Base-by-base conservation (phyloP, 2,888 invertebrate species). In the Epiblema foenella region DNA sequence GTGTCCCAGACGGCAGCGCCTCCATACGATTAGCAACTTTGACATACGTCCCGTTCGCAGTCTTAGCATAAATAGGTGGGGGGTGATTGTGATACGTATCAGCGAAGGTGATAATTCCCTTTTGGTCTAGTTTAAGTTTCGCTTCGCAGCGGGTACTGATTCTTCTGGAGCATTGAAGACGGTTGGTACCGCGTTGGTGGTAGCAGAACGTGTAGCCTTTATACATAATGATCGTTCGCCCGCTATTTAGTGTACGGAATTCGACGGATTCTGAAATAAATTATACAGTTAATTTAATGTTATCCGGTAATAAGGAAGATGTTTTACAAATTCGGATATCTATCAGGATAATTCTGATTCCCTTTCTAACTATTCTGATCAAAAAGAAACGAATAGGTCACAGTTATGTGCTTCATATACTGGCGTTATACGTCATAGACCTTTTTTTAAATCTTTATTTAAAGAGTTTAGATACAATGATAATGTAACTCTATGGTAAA, bases 1-100 rank as follows among this genome's bases (percentile, higher is more conserved):
- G 68, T 7, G 46, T 68, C 2, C 60, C 60, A 15, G 60, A 29
- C 18, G 54, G 60, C 1, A 68, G n/a, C 2, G 46, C 2, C 3
- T 57, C 56, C 37, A 57, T 49, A 37, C 49, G 56, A 24, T 59
- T 59, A 1, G 56, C 17, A 15, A 62, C 68, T 24, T 63, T 68
- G 8, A 68, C 52, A 29, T 59, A 69, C 20, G 52, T 69, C 15
- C 69, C 69, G 11, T 51, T 46, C 8, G 17, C 11, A 3, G 67
- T 62, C 42, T 59, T 76, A 24, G 58, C 15, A n/a, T 74, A 74
- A 49, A 69, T 67, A 7, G 76, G 76, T 4, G 77, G 76, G 1
- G 72, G 68, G 46, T 76, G 77, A 39, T 75, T 75, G 56, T 77
- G 77, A 1, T 64, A 37, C 5, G 63, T 68, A 9, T 74, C 69